Percentiles rank a stretch among this genome's conserved stretches.
Conservation (phyloP, 2,888 invertebrate species). For the Platerodrilus igneus region DNA sequence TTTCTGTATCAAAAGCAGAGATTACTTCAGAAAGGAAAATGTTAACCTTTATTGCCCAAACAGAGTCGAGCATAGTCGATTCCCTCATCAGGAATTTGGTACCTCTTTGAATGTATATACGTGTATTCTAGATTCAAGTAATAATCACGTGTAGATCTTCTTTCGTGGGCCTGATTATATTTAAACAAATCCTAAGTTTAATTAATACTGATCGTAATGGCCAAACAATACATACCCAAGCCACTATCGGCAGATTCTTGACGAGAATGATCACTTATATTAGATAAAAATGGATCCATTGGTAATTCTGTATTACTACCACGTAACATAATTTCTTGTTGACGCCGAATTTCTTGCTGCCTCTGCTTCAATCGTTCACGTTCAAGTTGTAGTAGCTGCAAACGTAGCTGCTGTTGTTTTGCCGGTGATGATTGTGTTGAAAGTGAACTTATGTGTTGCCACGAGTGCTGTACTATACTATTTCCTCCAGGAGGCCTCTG, state of each 20-base stretch:
- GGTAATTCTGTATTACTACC: slow-evolving; percentile 61
- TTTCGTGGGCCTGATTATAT: too few relatives aligned
- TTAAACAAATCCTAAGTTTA: too few relatives aligned
- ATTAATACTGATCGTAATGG: too few relatives aligned
- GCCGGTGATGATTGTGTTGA: slow-evolving; percentile 56
- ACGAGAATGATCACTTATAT: slow-evolving; percentile 81
- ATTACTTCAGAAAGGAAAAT: too few relatives aligned
- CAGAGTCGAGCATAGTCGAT: too few relatives aligned
- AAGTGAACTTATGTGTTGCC: slow-evolving; percentile 44
- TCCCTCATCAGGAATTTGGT: too few relatives aligned
- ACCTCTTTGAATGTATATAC: too few relatives aligned
- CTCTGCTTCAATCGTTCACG: slow-evolving; percentile 82
- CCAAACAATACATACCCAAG: slow-evolving; percentile 55
- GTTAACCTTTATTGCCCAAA: too few relatives aligned
- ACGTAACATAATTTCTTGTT: slow-evolving; percentile 73
- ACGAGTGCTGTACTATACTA: slow-evolving; percentile 30
- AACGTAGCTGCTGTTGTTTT: slow-evolving; percentile 70
- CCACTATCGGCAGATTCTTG: slow-evolving; percentile 96
- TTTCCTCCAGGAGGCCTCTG: slow-evolving; percentile 51
- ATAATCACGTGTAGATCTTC: too few relatives aligned
- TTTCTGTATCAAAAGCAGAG: too few relatives aligned
- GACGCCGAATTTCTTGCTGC: slow-evolving; percentile 84
- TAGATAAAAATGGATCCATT: slow-evolving; percentile 76
- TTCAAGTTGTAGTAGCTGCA: slow-evolving; percentile 82
- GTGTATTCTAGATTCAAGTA: too few relatives aligned